Base-by-base conservation (phyloP, 2,113 vertebrate genomes). In the Indicator indicator region DNA sequence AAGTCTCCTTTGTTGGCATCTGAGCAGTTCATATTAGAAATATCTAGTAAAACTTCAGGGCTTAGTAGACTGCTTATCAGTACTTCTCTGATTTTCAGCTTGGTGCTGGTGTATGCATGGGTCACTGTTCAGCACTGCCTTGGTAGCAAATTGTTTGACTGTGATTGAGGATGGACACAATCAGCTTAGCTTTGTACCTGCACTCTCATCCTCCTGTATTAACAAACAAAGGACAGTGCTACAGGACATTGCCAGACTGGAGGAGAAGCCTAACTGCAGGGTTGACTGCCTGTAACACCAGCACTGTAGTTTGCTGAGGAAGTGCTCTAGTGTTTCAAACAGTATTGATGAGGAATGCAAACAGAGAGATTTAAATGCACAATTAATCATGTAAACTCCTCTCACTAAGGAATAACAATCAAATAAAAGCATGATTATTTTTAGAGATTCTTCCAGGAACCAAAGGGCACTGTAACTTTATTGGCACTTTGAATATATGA, bases 261-360 rank as follows among this genome's bases (percentile, higher is more conserved):
- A 36, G 42, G 38, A 68, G 56, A 33, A 10, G 28, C 42, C 12
- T n/a, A 1, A 1, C 16, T 32, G 71, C 42, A n/a, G 63, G 48
- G 1, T 1, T 21, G 12, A 50, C 0, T 5, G 46, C 36, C 71
- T 33, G 1, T 3, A 77, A 1, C 2, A 71, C 11, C 67, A 82
- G 12, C 17, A 4, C 24, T 13, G 4, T 20, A 70, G 42, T 46
- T 65, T 24, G 20, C 18, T 65, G 42, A 67, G 36, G 44, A 60
- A 80, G 48, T 7, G 21, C n/a, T 90, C 76, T 63, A 17, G 80
- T 90, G 94, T 59, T 89, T 52, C 50, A 92, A 90, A 86, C 19
- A 15, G 23, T n/a, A 71, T 96, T 97, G 97, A 97, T 96, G 95
- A 78, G 63, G 82, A 95, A 87, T 76, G 73, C 33, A 88, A 33